Conservation (phyloP, 2,113 vertebrate genomes). For the Heterocephalus glaber region DNA sequence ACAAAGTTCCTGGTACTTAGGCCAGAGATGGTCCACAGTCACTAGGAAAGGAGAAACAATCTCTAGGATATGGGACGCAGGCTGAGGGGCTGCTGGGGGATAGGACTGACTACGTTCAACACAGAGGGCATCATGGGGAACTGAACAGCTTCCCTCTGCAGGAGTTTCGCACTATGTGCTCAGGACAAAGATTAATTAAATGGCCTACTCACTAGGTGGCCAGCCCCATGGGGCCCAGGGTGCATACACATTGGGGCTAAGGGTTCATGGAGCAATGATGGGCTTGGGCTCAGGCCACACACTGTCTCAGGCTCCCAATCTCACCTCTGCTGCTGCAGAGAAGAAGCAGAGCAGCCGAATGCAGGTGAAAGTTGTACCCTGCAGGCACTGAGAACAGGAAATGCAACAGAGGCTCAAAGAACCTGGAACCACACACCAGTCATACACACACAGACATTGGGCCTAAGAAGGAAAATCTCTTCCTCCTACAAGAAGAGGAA, state of each 20-base stretch:
- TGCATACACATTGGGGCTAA: neutral
- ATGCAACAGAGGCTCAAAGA: neutral
- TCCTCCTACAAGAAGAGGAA: neutral
- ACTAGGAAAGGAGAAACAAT: neutral
- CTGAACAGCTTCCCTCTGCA: neutral
- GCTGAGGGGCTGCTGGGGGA: too few species aligned
- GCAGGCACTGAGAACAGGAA: neutral
- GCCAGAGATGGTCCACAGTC: neutral
- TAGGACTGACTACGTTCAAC: too few species aligned
- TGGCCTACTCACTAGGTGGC: neutral
- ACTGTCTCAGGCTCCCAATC: neutral
- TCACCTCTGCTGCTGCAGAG: neutral
- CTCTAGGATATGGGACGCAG: neutral
- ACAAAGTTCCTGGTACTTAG: neutral
- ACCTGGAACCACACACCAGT: neutral
- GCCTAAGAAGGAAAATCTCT: neutral
- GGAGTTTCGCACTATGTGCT: neutral
- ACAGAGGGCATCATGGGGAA: neutral
- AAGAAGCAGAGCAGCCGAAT: neutral
- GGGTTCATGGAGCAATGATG: neutral
- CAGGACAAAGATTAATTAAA: neutral
- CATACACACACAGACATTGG: too few species aligned
- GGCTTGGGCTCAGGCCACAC: neutral
- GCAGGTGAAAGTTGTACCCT: neutral
- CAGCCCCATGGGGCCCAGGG: neutral